Evolutionary conservation across 2,113 vertebrate species (phyloP), one percentile per base, ranked within the genome.

Genomic region (Tragelaphus imberbis): DNA sequence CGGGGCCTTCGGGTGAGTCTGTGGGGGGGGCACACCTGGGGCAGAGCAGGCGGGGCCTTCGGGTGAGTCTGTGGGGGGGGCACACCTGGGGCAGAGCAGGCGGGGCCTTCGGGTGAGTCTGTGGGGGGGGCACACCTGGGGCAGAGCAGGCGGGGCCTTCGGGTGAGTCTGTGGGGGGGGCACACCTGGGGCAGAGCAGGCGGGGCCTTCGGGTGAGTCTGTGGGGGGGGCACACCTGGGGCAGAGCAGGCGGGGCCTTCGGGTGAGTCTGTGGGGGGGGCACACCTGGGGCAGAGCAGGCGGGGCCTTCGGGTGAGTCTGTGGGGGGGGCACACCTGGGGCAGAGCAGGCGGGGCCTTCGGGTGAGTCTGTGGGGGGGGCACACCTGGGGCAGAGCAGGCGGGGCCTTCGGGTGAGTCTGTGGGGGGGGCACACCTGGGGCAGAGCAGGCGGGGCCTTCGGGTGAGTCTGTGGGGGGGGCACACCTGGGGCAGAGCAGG

Each of bases 1-100:
- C n/a, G n/a, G n/a, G n/a, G n/a, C n/a, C n/a, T 53, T 2, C 47
- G 0, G 84, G 17, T 1, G 47, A 53, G 51, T 49, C 3, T 10
- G 28, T 16, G 19, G 36, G 6, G 14, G 30, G 16, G 3, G 51
- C 2, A 87, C 81, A 19, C 8, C 3, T 2, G 11, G 33, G 33
- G 19, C 36, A 19, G 30, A 33, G 44, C 49, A 11, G 8, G 17
- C n/a, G n/a, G n/a, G n/a, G n/a, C n/a, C n/a, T 53, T 2, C 47
- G 0, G 84, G 17, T 1, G 47, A 53, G 51, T 49, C 3, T 10
- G 28, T 16, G 19, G 36, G 6, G 14, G 30, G 16, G 3, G 51
- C 2, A 87, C 81, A 19, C 8, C 3, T 2, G 11, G 33, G 33
- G 19, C 36, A 19, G 30, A 33, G 44, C 49, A 11, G 8, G 17